A percentile compares a stretch with the other conserved stretches of the same genome.
Conservation (phyloP, 2,797 vertebrate genomes). For the Acanthornis magna region DNA sequence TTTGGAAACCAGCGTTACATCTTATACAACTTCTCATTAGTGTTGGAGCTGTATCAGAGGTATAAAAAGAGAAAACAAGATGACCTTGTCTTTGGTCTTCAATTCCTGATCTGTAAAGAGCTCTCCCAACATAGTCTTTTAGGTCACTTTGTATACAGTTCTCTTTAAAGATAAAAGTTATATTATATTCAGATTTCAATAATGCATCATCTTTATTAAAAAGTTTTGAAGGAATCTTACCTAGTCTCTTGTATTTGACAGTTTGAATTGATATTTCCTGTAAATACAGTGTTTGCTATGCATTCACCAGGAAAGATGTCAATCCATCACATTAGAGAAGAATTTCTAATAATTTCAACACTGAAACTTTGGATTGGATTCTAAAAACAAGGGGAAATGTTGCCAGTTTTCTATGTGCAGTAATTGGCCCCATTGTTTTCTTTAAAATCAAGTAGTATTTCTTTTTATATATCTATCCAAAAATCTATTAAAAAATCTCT, state of each 20-base stretch:
- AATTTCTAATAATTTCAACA: neutral
- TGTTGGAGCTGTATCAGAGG: neutral
- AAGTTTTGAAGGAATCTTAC: neutral
- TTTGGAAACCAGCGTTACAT: neutral
- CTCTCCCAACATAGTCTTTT: neutral
- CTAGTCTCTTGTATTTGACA: neutral
- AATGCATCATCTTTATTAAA: neutral
- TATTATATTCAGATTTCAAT: neutral
- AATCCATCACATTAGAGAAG: neutral
- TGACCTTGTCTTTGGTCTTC: neutral
- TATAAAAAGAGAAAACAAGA: neutral
- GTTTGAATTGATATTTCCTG: neutral
- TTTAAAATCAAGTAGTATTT: neutral
- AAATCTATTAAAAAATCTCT: neutral
- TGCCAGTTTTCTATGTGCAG: neutral
- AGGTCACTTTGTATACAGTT: neutral
- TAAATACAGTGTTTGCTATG: neutral
- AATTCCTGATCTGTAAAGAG: neutral
- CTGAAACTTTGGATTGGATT: neutral
- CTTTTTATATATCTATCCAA: neutral
- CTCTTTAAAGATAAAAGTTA: neutral
- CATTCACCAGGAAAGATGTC: neutral
- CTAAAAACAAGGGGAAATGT: neutral
- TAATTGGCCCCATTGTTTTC: neutral
- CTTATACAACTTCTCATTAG: neutral